A percentile compares a stretch with the other conserved stretches of the same genome.
Evolutionary conservation across 2,113 vertebrate species (phyloP).

Genomic region (Notothenia coriiceps): DNA sequence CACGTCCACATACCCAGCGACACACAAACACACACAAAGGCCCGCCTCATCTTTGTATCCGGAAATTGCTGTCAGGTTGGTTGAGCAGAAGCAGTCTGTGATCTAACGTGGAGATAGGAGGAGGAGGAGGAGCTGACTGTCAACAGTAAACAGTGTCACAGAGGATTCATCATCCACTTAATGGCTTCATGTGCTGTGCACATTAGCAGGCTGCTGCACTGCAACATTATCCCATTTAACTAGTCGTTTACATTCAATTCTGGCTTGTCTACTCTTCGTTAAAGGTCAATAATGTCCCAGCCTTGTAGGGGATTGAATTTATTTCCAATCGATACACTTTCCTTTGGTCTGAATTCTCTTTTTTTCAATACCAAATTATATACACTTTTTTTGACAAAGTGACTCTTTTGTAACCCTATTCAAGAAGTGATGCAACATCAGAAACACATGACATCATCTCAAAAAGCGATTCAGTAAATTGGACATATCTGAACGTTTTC

Average conservation of each 20-base stretch:
- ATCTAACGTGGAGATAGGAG: constrained; percentile 7
- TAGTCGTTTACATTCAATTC: not conserved
- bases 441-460: not conserved
- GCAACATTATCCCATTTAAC: constrained; percentile 20
- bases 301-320: not conserved
- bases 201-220: constrained; percentile 27
- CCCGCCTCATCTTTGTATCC: constrained; percentile 39
- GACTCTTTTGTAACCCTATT: not conserved
- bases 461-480: no score
- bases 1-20: constrained; percentile 11
- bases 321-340: not conserved
- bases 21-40: not conserved
- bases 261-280: not conserved
- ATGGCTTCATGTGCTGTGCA: constrained; percentile 45
- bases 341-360: no score
- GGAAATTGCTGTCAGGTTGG: constrained; percentile 61
- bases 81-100: constrained; percentile 37
- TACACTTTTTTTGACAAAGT: not conserved
- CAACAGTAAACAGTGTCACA: constrained; percentile 42
- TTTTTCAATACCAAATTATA: no score
- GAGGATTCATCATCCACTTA: constrained; percentile 33
- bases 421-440: not conserved
- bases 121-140: constrained; percentile 34
- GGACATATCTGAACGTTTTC: not conserved
- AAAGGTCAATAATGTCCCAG: no score